Evolutionary conservation across 2,113 vertebrate genomes (phyloP).

Genomic region (Amazona vittata): DNA sequence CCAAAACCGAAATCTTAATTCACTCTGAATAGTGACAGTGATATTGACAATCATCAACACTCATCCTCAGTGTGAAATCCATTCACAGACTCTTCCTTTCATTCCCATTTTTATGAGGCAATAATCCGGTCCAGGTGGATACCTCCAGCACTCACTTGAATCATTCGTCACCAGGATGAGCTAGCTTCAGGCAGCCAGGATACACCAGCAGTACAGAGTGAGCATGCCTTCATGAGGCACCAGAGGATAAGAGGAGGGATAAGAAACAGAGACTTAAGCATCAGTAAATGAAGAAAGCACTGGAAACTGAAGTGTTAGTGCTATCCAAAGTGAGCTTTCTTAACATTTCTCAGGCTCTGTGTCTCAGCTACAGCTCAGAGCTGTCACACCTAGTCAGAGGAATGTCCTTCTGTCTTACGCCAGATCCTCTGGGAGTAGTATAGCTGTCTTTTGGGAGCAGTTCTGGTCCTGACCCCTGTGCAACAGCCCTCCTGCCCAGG

Average conservation of each 20-base stretch:
- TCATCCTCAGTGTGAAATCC: background rate
- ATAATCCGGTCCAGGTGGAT: background rate
- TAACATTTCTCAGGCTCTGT: background rate
- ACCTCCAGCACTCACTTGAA: background rate
- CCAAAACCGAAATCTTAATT: slow-evolving; percentile 27
- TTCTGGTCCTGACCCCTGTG: background rate
- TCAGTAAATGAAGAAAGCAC: background rate
- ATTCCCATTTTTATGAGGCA: background rate
- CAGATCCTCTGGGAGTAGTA: background rate
- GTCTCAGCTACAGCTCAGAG: background rate
- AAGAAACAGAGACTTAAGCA: background rate
- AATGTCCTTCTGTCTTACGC: background rate
- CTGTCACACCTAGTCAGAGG: rapidly evolving
- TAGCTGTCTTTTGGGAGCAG: background rate
- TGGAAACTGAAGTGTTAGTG: background rate
- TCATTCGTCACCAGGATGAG: background rate
- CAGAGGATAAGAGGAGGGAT: rapidly evolving
- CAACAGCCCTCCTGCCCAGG: background rate
- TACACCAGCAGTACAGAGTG: rapidly evolving
- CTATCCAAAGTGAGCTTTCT: background rate
- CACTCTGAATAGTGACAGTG: background rate
- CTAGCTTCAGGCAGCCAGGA: background rate
- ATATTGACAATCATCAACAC: slow-evolving; percentile 1
- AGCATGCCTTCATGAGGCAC: background rate
- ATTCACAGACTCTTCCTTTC: background rate